Evolutionary conservation across 2,888 invertebrate species (phyloP).

Genomic region (Machimus rusticus): DNA sequence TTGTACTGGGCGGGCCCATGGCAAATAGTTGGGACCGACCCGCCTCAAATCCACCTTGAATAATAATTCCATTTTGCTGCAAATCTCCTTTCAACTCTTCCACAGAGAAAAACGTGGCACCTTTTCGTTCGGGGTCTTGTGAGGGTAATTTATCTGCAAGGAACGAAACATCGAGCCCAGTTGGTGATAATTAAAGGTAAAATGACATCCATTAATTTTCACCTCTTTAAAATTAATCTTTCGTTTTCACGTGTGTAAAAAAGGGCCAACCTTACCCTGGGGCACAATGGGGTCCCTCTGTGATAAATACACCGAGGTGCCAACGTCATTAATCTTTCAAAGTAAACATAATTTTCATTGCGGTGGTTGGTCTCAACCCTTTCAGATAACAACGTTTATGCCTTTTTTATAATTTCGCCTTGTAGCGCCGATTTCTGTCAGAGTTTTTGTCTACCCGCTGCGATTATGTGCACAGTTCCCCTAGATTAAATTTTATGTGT

Average conservation of each 20-base stretch:
- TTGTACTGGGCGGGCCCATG: background rate
- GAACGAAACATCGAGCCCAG: constrained; percentile 26
- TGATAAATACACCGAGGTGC: constrained; percentile 21
- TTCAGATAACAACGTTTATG: constrained; percentile 18
- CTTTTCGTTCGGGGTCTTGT: background rate
- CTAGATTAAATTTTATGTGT: background rate
- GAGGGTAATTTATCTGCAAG: constrained; percentile 18
- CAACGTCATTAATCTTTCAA: constrained; percentile 30
- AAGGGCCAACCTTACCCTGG: background rate
- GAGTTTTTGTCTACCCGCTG: background rate
- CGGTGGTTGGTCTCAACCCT: constrained; percentile 4
- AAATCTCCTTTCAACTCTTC: background rate
- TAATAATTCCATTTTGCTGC: constrained; percentile 8
- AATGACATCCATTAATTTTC: constrained; percentile 40
- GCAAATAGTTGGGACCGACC: background rate
- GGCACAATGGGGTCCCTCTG: constrained; percentile 10
- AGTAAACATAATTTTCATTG: constrained; percentile 30
- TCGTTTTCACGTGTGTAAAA: constrained; percentile 33
- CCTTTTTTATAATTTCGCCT: constrained; percentile 11
- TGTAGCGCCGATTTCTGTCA: background rate
- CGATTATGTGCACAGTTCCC: background rate
- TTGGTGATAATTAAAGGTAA: constrained; percentile 41
- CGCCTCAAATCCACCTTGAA: background rate
- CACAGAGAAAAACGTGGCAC: background rate
- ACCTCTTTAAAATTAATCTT: constrained; percentile 41